Evolutionary conservation across 2,113 vertebrate genomes (phyloP).

Genomic region (Turnix velox): DNA sequence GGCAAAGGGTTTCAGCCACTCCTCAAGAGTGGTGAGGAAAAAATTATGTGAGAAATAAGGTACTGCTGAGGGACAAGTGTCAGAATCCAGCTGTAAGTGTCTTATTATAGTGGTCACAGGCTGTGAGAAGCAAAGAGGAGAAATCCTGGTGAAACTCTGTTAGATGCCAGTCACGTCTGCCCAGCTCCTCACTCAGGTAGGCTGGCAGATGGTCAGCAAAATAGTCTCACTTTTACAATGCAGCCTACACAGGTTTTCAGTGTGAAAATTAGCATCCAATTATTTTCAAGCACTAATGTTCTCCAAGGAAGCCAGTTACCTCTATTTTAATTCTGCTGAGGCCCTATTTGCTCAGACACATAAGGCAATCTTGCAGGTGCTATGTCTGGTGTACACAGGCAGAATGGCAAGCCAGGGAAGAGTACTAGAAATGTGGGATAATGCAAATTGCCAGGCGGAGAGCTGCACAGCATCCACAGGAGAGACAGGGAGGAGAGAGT

Average conservation of each 20-base stretch:
- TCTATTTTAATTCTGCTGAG: slow-evolving; percentile 37
- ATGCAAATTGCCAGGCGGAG: not conserved
- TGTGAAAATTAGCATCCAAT: slow-evolving; percentile 38
- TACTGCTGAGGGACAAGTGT: not conserved
- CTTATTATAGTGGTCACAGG: not conserved
- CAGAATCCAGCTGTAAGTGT: not conserved
- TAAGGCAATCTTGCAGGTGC: not conserved
- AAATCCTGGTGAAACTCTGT: not conserved
- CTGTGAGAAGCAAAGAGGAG: not conserved
- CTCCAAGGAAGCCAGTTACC: not conserved
- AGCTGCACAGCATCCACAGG: not conserved
- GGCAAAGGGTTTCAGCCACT: not conserved
- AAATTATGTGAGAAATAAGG: not conserved
- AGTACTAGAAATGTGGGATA: slow-evolving; percentile 34
- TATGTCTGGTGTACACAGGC: not conserved
- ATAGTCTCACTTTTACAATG: slow-evolving; percentile 36
- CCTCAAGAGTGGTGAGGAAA: not conserved
- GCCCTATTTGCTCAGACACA: not conserved
- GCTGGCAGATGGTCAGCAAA: slow-evolving; percentile 60
- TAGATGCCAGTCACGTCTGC: slow-evolving; percentile 18
- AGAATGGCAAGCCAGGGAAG: slow-evolving; percentile 34
- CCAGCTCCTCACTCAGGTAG: slow-evolving; percentile 27
- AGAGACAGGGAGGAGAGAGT: not conserved
- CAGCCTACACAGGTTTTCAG: slow-evolving; percentile 13
- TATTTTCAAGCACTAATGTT: not conserved